These are phyloP conservation scores for Dorcus parallelipipedus DNA, from an alignment of 2,888 invertebrate genomes.

Conservation along the genomic window DNA sequence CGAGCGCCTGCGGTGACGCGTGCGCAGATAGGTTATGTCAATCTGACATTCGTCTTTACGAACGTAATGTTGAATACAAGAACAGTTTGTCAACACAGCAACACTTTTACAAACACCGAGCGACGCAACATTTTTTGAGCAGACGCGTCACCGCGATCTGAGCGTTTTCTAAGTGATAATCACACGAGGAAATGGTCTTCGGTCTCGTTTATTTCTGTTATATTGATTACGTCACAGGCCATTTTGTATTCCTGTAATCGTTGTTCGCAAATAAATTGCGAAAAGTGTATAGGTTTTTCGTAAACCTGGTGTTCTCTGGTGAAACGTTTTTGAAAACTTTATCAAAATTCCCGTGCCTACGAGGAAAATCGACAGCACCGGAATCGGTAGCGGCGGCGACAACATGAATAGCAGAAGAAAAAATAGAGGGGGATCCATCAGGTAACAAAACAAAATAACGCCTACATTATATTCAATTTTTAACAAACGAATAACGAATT, in stretches of 20 bases:
- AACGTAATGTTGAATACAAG: slow-evolving; percentile 22
- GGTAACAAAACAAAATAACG: slow-evolving; percentile 51
- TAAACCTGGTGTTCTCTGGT: slow-evolving; percentile 36
- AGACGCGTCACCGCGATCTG: neutral
- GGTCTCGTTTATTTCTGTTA: slow-evolving; percentile 3
- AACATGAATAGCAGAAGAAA: slow-evolving; percentile 82
- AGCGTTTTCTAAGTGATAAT: slow-evolving; percentile 5
- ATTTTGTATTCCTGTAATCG: slow-evolving; percentile 44
- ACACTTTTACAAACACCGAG: slow-evolving; percentile 2
- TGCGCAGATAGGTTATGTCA: slow-evolving; percentile 16
- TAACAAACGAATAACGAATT: slow-evolving; percentile 1
- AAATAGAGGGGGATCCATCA: slow-evolving; percentile 75
- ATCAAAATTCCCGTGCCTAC: slow-evolving; percentile 84
- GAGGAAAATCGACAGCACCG: slow-evolving; percentile 77
- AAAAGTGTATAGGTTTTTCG: slow-evolving; percentile 28
- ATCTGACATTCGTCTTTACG: slow-evolving; percentile 23
- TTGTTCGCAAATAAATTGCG: slow-evolving; percentile 30
- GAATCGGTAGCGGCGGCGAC: slow-evolving; percentile 65
- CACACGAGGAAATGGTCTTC: neutral
- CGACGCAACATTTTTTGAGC: neutral
- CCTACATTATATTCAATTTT: neutral
- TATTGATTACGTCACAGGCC: slow-evolving; percentile 49
- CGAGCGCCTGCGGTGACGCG: slow-evolving; percentile 9
- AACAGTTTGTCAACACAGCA: slow-evolving; percentile 11
- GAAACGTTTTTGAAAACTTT: slow-evolving; percentile 21